Base-by-base conservation (phyloP, 2,797 vertebrate species). In the Chrysocyon brachyurus region DNA sequence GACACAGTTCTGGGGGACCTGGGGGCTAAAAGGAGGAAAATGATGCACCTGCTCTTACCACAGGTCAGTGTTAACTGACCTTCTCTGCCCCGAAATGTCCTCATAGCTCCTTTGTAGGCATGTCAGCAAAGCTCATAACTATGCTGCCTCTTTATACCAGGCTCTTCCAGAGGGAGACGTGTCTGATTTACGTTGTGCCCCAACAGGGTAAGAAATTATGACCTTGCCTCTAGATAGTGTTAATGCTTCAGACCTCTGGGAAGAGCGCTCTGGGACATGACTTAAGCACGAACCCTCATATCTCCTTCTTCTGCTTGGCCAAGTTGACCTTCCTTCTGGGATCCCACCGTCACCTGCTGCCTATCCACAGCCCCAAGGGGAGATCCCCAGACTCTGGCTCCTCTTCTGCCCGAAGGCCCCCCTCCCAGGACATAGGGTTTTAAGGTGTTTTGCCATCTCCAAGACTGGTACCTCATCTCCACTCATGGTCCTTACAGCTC, bases 91-190 rank as follows among this genome's bases (percentile, higher is more conserved):
- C 9, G 49, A 2, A 3, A 10, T 16, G 17, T 11, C n/a, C 31
- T 16, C 2, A 12, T 12, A 52, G 49, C 54, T 59, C 40, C 2
- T 12, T 10, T 1, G 12, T 52, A 17, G 61, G 28, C 33, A 9
- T 9, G 16, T 77, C 63, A 24, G 14, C 11, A 2, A 64, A 78
- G 49, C 31, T 54, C 63, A 46, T 49, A 12, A 40, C 61, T 33
- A 1, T 4, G n/a, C 16, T 1, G 15, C 3, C 3, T 31, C 40
- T n/a, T 40, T 7, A 3, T 3, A 6, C 4, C 10, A 54, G 54
- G 72, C n/a, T 33, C 49, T 36, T n/a, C 16, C 3, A 12, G 49
- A 5, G 28, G 0, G 3, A 87, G 70, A 28, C 5, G 19, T 26
- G 14, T 24, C 33, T 24, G 33, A 19, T 54, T 22, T 12, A 31